These are phyloP conservation scores for Desoria tigrina DNA, from an alignment of 2,888 invertebrate genomes.

Conservation along the genomic window DNA sequence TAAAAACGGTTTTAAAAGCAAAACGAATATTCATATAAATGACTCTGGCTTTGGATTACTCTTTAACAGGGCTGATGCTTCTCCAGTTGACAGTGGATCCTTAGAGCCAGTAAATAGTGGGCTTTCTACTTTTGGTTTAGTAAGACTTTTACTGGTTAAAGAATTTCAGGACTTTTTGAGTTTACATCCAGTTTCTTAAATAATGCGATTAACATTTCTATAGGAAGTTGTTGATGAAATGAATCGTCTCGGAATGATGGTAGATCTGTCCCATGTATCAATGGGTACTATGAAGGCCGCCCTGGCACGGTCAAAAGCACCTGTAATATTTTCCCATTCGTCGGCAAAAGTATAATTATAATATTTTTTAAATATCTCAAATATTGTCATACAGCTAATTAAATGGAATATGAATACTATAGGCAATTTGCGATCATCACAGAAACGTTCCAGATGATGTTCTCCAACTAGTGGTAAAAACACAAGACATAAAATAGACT, in stretches of 20 bases:
- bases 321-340: slow-evolving; percentile 60
- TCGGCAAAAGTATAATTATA: slow-evolving; percentile 58
- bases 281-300: slow-evolving; percentile 66
- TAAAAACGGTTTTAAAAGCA: too few relatives aligned
- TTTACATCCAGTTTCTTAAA: too few relatives aligned
- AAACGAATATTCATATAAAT: background rate
- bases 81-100: slow-evolving; percentile 40
- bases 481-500: slow-evolving; percentile 23
- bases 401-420: background rate
- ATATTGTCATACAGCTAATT: background rate
- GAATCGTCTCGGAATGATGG: slow-evolving; percentile 70
- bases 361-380: background rate
- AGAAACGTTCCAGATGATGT: slow-evolving; percentile 67
- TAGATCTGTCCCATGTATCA: slow-evolving; percentile 68
- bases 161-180: too few relatives aligned
- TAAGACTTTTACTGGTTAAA: slow-evolving; percentile 14
- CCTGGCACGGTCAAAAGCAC: slow-evolving; percentile 63
- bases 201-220: too few relatives aligned
- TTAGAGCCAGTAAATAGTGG: slow-evolving; percentile 40
- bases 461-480: slow-evolving; percentile 62
- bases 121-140: slow-evolving; percentile 44
- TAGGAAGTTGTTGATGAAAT: slow-evolving; percentile 60
- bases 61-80: slow-evolving; percentile 35
- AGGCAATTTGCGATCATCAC: slow-evolving; percentile 63
- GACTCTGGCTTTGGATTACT: background rate